Conservation (phyloP, 2,113 vertebrate species). For the Sceloporus undulatus region DNA sequence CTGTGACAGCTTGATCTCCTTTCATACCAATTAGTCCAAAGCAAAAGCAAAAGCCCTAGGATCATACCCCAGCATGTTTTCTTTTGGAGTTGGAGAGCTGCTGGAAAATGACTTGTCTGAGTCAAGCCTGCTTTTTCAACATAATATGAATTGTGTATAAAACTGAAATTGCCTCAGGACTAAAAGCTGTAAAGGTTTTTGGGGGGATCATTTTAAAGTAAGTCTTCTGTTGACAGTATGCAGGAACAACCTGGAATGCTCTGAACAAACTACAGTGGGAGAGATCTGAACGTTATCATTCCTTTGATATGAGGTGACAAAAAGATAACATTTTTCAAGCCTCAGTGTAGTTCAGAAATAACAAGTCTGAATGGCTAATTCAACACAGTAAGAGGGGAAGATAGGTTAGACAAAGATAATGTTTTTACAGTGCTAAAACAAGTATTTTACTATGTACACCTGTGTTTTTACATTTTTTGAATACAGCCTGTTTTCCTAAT, state of each 20-base stretch:
- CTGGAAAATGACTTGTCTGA: background rate
- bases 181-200: background rate
- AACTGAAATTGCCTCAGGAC: background rate
- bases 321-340: conserved; percentile 9
- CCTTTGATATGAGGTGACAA: background rate
- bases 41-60: background rate
- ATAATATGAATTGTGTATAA: conserved; percentile 11
- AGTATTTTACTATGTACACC: background rate
- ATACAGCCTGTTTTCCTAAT: conserved; percentile 3
- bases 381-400: background rate
- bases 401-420: background rate
- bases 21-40: background rate
- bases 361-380: conserved; percentile 11
- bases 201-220: background rate
- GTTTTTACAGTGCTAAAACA: background rate
- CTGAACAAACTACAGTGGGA: background rate
- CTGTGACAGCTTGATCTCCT: background rate
- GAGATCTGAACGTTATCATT: conserved; percentile 1
- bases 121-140: background rate
- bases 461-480: background rate
- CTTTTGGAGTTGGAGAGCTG: background rate
- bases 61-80: background rate
- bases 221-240: conserved; percentile 4
- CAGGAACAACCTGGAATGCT: conserved; percentile 11
- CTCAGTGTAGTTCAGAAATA: conserved; percentile 16